phyloP scores from a whole-genome alignment of 1,140 invertebrate species.

The Geopemphigus sp. region DNA sequence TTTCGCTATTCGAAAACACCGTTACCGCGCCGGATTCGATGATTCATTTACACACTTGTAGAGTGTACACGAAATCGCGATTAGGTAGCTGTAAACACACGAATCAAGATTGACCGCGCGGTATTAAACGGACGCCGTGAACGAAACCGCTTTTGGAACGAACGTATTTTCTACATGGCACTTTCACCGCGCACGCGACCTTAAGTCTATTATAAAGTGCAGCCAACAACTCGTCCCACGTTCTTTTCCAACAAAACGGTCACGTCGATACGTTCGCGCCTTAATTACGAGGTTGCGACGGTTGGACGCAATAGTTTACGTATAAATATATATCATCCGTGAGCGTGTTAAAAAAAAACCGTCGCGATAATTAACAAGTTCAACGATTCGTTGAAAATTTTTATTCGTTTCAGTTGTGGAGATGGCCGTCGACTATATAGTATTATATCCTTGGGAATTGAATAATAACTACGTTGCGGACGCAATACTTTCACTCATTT shows the following conservation, averaged over 20 bases:
- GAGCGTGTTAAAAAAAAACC: too few species aligned
- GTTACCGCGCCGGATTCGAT: neutral
- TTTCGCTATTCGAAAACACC: neutral
- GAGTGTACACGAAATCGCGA: too few species aligned
- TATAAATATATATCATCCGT: too few species aligned
- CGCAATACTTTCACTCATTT: constrained; percentile 46
- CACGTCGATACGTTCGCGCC: too few species aligned
- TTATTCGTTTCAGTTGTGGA: neutral
- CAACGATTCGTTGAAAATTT: constrained; percentile 18
- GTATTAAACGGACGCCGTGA: too few species aligned
- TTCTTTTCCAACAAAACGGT: neutral
- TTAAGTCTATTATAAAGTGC: constrained; percentile 9
- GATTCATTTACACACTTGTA: neutral
- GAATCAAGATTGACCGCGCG: too few species aligned
- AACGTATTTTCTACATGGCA: constrained; percentile 7
- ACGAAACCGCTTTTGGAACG: neutral
- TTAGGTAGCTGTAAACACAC: too few species aligned
- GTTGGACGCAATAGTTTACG: too few species aligned
- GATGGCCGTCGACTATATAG: neutral
- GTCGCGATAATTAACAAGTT: neutral
- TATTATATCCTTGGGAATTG: constrained; percentile 31
- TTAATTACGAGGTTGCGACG: too few species aligned
- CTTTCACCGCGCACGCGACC: constrained; percentile 17
- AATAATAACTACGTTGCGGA: neutral
- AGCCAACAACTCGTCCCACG: neutral